A percentile compares a stretch with the other conserved stretches of the same genome.
Conservation (phyloP, 2,113 vertebrate genomes). For the Nanger granti region DNA sequence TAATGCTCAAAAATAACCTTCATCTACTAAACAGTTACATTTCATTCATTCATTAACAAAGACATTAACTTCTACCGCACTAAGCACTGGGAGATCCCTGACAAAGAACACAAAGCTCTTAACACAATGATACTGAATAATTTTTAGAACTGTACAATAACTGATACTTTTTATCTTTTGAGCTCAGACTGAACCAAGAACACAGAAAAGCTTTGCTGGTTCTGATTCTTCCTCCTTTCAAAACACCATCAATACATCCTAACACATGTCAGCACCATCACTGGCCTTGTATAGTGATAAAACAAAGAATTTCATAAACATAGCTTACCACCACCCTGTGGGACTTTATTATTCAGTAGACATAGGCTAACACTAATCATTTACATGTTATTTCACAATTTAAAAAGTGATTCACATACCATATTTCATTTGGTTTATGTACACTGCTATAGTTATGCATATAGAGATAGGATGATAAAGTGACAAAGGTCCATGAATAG, state of each 20-base stretch:
- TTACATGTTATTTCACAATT: neutral
- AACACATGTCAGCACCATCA: neutral
- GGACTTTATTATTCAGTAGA: slow-evolving; percentile 15
- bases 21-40: neutral
- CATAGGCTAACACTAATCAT: neutral
- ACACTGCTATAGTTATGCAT: neutral
- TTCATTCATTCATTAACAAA: neutral
- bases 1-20: neutral
- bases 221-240: neutral
- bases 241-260: neutral
- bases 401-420: neutral
- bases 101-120: neutral
- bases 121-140: neutral
- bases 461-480: neutral
- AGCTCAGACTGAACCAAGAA: neutral
- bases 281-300: neutral
- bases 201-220: neutral
- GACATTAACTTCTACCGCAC: neutral
- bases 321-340: neutral
- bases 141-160: neutral
- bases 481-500: neutral
- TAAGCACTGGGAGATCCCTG: neutral
- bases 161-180: neutral
- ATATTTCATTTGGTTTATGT: neutral
- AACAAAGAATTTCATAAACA: neutral